Percentiles rank a stretch among this genome's conserved stretches.
Evolutionary conservation across 2,797 vertebrate genomes (phyloP).

Genomic region (Hippoglossus hippoglossus): DNA sequence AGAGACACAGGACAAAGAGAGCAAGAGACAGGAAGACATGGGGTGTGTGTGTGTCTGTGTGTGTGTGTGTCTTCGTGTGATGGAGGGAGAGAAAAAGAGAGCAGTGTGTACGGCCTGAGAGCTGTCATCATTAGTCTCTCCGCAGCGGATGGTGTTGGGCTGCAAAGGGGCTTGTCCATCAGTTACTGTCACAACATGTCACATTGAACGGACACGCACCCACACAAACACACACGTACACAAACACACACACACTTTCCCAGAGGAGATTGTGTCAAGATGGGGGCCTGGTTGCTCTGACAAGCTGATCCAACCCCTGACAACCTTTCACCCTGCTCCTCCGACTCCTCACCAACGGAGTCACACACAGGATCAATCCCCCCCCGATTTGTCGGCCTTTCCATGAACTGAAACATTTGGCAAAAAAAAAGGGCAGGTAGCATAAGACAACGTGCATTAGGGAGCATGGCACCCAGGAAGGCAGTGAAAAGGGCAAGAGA

Average conservation of each 20-base stretch:
- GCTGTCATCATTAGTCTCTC: constrained; percentile 80
- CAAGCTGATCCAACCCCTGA: constrained; percentile 47
- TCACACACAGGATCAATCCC: constrained; percentile 33
- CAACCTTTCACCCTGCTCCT: constrained; percentile 70
- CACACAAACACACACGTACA: constrained; percentile 21
- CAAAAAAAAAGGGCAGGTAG: constrained; percentile 23
- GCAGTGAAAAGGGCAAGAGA: constrained; percentile 30
- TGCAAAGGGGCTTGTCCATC: constrained; percentile 76
- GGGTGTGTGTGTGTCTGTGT: constrained; percentile 19
- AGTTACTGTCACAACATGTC: constrained; percentile 80
- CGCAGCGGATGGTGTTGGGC: constrained; percentile 70
- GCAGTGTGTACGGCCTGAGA: constrained; percentile 71
- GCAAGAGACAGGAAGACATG: constrained; percentile 67
- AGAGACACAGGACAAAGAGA: constrained; percentile 80
- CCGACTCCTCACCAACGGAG: constrained; percentile 15
- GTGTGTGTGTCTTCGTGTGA: constrained; percentile 22
- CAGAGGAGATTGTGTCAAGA: constrained; percentile 73
- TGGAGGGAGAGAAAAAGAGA: constrained; percentile 56
- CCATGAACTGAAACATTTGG: not conserved
- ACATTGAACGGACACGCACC: constrained; percentile 49
- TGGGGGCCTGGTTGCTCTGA: constrained; percentile 54
- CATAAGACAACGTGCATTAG: constrained; percentile 12
- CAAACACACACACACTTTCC: constrained; percentile 40
- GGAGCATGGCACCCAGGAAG: constrained; percentile 6
- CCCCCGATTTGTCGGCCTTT: constrained; percentile 10